phyloP scores from a whole-genome alignment of 2,113 vertebrate genomes.

The Pao palembangensis region DNA sequence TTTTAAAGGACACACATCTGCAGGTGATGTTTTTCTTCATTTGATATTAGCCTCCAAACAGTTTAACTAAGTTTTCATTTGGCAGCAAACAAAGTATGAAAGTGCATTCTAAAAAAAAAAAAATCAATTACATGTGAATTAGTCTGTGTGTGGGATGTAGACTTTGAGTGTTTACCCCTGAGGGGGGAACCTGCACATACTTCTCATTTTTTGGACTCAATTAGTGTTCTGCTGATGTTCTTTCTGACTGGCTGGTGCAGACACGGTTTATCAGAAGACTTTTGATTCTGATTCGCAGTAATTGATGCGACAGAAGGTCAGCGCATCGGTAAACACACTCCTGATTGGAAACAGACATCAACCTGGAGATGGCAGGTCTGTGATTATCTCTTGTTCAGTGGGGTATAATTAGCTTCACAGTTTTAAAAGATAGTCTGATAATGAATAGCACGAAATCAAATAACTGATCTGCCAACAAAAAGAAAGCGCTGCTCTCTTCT shows the following conservation, averaged over 20 bases:
- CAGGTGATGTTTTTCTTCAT: constrained; percentile 33
- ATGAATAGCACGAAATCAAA: too few relatives aligned
- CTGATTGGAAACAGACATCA: constrained; percentile 38
- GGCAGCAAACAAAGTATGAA: constrained; percentile 44
- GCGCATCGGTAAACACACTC: constrained; percentile 33
- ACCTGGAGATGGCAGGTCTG: not conserved
- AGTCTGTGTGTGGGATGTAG: constrained; percentile 28
- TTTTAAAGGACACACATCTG: not conserved
- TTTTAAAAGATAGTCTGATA: not conserved
- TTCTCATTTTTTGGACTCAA: constrained; percentile 50
- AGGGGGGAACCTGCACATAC: constrained; percentile 53
- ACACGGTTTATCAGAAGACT: too few relatives aligned
- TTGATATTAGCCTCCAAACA: constrained; percentile 44
- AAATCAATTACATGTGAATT: constrained; percentile 50
- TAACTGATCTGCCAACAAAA: not conserved
- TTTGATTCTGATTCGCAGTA: constrained; percentile 37
- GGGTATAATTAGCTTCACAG: not conserved
- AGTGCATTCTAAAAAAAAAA: constrained; percentile 30
- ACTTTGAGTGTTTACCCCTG: constrained; percentile 58
- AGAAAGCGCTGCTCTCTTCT: not conserved
- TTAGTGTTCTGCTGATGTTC: constrained; percentile 46
- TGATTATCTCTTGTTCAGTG: not conserved
- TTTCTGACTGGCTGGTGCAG: constrained; percentile 28
- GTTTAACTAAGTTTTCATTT: constrained; percentile 51
- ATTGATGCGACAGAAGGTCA: constrained; percentile 49